These are phyloP conservation scores for Meteorus cinctellus DNA, from an alignment of 2,888 invertebrate genomes.

Conservation along the genomic window DNA sequence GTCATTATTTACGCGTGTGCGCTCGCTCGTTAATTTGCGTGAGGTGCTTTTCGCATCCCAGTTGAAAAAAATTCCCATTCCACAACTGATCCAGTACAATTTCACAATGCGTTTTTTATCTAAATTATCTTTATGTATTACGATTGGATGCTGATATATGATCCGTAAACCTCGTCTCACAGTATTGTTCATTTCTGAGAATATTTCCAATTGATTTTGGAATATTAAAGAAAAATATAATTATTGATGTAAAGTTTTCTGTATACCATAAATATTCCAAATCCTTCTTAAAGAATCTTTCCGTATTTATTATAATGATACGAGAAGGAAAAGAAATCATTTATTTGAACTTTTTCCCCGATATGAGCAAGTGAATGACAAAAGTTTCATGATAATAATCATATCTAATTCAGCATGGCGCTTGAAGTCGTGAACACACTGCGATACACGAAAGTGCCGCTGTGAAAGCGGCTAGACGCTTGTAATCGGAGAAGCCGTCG, in stretches of 20 bases:
- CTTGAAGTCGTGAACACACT: conserved; percentile 33
- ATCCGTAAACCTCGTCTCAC: too few relatives aligned
- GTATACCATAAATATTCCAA: too few relatives aligned
- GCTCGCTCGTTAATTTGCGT: conserved; percentile 19
- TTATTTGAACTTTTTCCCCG: too few relatives aligned
- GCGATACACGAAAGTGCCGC: conserved; percentile 28
- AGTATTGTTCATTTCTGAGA: too few relatives aligned
- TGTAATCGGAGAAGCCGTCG: conserved; percentile 72
- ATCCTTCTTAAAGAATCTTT: too few relatives aligned
- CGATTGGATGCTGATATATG: background rate
- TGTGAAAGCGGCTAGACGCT: conserved; percentile 69
- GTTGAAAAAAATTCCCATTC: background rate
- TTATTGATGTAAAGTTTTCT: too few relatives aligned
- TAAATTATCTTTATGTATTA: background rate
- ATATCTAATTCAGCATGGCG: conserved; percentile 31
- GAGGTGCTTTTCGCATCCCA: conserved; percentile 8
- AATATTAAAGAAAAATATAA: too few relatives aligned
- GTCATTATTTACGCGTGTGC: conserved; percentile 31
- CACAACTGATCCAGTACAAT: background rate
- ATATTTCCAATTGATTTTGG: too few relatives aligned
- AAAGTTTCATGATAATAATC: conserved; percentile 15
- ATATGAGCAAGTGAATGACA: background rate
- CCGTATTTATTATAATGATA: too few relatives aligned
- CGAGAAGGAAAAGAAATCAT: too few relatives aligned
- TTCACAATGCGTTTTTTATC: background rate